These are phyloP conservation scores for Atherix ibis DNA, from an alignment of 2,888 invertebrate species.

Conservation along the genomic window DNA sequence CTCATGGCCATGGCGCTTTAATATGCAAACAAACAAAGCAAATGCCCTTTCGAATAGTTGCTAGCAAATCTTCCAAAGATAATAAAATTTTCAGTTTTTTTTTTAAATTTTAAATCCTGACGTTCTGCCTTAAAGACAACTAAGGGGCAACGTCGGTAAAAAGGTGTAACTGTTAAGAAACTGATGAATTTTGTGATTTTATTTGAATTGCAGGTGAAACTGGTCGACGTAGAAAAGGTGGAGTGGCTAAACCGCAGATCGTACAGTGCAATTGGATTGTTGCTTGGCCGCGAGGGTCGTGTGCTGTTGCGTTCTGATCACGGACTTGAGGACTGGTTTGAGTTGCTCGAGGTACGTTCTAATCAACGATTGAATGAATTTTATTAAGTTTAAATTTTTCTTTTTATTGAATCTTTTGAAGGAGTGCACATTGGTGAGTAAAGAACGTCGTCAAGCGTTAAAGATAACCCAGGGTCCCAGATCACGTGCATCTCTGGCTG, in stretches of 20 bases:
- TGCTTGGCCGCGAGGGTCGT: constrained; percentile 36
- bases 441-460: constrained; percentile 43
- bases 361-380: no score
- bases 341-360: constrained; percentile 40
- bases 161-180: no score
- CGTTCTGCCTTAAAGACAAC: no score
- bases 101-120: no score
- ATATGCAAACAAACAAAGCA: no score
- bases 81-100: no score
- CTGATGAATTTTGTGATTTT: no score
- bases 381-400: constrained; percentile 8
- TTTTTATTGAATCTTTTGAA: constrained; percentile 17
- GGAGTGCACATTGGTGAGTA: constrained; percentile 47
- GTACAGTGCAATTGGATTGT: constrained; percentile 43
- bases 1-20: no score
- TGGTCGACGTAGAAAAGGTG: constrained; percentile 47
- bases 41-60: no score
- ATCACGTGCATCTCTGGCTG: constrained; percentile 31
- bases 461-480: constrained; percentile 32
- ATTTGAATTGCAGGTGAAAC: constrained; percentile 36
- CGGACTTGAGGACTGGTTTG: constrained; percentile 49
- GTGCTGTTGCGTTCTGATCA: constrained; percentile 33
- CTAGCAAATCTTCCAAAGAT: no score
- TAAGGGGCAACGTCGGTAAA: no score
- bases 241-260: constrained; percentile 50